Base-by-base conservation (phyloP, 2,113 vertebrate species). In the Chloropsis cyanopogon region DNA sequence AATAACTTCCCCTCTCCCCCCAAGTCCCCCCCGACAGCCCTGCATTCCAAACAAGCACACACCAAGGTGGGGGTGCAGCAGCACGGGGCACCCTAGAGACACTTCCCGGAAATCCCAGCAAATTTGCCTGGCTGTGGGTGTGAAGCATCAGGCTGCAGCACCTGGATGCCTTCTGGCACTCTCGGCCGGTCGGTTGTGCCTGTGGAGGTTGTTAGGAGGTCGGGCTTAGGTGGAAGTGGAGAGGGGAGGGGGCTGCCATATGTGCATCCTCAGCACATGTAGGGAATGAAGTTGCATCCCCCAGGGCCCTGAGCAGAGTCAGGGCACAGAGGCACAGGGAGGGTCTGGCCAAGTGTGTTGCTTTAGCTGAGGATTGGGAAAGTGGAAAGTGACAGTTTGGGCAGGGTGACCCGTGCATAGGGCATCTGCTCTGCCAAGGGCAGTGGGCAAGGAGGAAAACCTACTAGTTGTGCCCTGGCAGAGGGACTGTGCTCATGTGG, bases 61-160 rank as follows among this genome's bases (percentile, higher is more conserved):
- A 57, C 78, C 91, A 21, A 94, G 91, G 87, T 82, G 98, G 95
- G 98, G 98, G 98, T 98, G 98, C 98, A 98, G 98, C 98, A 98
- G 98, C 98, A 96, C 93, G 97, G 98, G 98, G 98, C 98, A 99
- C 98, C 98, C 98, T 98, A 97, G 98, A 99, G 98, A 98, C 97
- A 97, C 93, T 96, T 94, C 91, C 94, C 92, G 96, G 95, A 97
- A 97, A 97, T 95, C 95, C 96, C 94, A 93, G 93, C 95, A 92
- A 94, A 95, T 96, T 95, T 96, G 72, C 88, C 88, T 97, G 90
- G 91, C 91, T 87, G 92, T 8, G 90, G 92, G 95, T 85, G 94
- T 65, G 96, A 95, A 65, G 84, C 92, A 95, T 93, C 57, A 81
- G 93, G 82, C 75, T 88, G 85, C 89, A 90, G 90, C 90, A 91